phyloP scores from a whole-genome alignment of 2,113 vertebrate species.

The Promerops cafer region DNA sequence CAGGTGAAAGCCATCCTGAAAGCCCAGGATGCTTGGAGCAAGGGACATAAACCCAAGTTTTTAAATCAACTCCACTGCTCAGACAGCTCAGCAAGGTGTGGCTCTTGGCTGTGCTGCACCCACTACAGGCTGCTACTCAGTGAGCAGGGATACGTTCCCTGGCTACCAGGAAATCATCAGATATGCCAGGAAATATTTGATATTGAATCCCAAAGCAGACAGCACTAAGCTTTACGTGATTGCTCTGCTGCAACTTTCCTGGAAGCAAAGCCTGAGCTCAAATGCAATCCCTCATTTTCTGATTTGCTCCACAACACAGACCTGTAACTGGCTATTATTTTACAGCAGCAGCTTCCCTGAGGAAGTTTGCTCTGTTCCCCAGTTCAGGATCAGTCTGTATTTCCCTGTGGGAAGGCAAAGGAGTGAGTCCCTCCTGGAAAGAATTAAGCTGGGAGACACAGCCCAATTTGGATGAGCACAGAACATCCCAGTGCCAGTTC shows the following conservation, averaged over 20 bases:
- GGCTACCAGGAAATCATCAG: background rate
- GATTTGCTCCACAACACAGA: background rate
- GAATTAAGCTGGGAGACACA: background rate
- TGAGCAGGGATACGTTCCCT: background rate
- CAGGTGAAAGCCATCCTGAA: background rate
- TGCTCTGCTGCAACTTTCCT: background rate
- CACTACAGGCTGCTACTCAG: background rate
- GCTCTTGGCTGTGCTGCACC: background rate
- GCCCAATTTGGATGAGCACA: background rate
- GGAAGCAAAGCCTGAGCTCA: background rate
- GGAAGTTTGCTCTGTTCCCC: background rate
- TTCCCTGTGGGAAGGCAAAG: background rate
- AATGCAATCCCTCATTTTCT: background rate
- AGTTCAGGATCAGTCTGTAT: background rate
- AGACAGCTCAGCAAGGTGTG: background rate
- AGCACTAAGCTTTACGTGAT: background rate
- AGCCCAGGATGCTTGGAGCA: background rate
- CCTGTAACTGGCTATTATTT: background rate
- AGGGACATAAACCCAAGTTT: background rate
- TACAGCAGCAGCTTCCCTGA: background rate
- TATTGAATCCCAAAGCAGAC: background rate
- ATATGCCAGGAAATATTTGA: background rate
- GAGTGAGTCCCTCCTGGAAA: background rate
- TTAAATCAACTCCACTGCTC: background rate
- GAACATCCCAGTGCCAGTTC: background rate